Conservation (phyloP, 92 coral and sea anemone genomes). For the Parazoanthus swiftii region DNA sequence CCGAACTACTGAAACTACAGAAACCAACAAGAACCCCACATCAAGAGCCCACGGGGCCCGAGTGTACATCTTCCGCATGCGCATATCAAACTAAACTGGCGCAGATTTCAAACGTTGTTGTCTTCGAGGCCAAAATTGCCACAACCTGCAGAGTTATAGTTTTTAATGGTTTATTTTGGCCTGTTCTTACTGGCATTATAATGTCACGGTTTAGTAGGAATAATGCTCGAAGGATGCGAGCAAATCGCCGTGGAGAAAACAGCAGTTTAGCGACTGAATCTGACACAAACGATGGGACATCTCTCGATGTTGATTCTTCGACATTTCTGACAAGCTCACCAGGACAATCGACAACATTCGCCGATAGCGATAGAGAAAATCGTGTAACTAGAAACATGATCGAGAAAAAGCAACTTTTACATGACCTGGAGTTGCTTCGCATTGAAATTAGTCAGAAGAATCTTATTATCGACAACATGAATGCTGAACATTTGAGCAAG, state of each 20-base stretch:
- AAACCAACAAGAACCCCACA: no score
- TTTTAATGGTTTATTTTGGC: not conserved
- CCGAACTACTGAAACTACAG: no score
- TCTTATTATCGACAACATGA: conserved; percentile 86
- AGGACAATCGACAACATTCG: conserved; percentile 84
- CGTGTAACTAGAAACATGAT: conserved; percentile 87
- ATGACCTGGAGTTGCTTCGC: conserved; percentile 85
- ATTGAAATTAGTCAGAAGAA: conserved; percentile 94
- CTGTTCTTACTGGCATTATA: not conserved
- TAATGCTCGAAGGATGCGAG: conserved; percentile 22
- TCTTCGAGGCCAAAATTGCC: not conserved
- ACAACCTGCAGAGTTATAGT: not conserved
- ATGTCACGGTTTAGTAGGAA: conserved; percentile 41
- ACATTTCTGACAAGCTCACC: conserved; percentile 79
- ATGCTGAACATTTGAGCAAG: conserved; percentile 83
- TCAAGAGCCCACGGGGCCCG: not conserved
- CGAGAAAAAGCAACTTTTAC: conserved; percentile 89
- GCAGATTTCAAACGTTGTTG: conserved; percentile 28
- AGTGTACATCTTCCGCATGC: not conserved
- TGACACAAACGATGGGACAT: conserved; percentile 70
- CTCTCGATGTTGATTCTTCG: conserved; percentile 76
- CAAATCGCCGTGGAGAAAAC: conserved; percentile 48
- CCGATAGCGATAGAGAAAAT: conserved; percentile 78
- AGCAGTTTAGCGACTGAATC: conserved; percentile 69
- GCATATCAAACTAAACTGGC: not conserved